Evolutionary conservation across 1,140 invertebrate genomes (phyloP).

Genomic region (Kradibia gibbosae): DNA sequence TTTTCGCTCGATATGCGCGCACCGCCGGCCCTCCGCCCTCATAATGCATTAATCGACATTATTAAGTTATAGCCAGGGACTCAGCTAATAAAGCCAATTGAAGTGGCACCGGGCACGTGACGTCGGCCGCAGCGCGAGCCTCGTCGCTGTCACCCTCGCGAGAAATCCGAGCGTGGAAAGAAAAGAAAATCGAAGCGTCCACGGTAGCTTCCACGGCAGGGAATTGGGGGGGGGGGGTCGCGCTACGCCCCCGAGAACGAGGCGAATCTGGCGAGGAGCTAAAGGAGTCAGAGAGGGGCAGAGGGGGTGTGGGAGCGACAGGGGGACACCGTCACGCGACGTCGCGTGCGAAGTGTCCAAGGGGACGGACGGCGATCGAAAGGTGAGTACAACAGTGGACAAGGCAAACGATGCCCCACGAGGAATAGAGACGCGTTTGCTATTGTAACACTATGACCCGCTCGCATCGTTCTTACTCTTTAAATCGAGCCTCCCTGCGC

Average conservation of each 20-base stretch:
- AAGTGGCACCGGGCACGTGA: no score
- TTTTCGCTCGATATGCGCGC: neutral
- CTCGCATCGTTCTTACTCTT: no score
- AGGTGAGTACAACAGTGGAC: slow-evolving; percentile 32
- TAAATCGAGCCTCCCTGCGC: no score
- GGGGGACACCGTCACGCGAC: slow-evolving; percentile 39
- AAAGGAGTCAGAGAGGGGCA: no score
- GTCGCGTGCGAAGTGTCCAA: slow-evolving; percentile 39
- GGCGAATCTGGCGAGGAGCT: no score
- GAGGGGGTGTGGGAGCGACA: neutral
- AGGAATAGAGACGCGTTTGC: neutral
- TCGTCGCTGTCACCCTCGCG: no score
- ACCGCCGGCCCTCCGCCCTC: neutral
- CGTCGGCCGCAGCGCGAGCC: no score
- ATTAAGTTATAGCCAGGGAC: neutral
- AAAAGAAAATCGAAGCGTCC: no score
- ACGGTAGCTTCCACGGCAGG: no score
- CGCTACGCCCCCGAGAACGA: neutral
- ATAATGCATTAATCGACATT: neutral
- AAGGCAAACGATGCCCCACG: neutral
- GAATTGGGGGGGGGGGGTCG: neutral
- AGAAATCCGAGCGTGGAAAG: no score
- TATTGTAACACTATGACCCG: neutral
- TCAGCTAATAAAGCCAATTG: neutral
- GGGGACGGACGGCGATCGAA: slow-evolving; percentile 21